Base-by-base conservation (phyloP, 2,113 vertebrate genomes). In the Cephalopholis sonnerati region DNA sequence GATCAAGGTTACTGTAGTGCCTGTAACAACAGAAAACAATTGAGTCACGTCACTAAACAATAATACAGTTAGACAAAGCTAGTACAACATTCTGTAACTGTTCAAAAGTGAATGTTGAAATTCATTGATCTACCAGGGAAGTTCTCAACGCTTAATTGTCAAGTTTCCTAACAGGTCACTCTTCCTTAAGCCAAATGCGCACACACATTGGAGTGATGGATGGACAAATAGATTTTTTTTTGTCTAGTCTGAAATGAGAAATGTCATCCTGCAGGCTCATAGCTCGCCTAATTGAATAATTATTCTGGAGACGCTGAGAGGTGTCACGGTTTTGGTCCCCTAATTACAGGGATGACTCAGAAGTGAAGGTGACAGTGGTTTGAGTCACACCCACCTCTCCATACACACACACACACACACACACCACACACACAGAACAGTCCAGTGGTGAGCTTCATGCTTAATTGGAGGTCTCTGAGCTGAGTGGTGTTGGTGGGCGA, bases 341-440 rank as follows among this genome's bases (percentile, higher is more conserved):
- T 70, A 84, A 79, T 75, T 67, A 65, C 46, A 55, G 0, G 55
- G 32, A 61, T 87, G 83, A 87, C 36, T 87, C 84, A 75, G 44
- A 17, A 41, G 13, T 25, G 65, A 36, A 54, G 44, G 20, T 61
- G 69, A 72, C 51, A 39, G 61, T 10, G 81, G 71, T 77, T 82
- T 75, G 67, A 82, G 55, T 65, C 79, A 69, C 70, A 67, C 77
- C 48, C 58, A 39, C 32, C 32, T 36, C 68, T 1, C 24, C 64
- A 61, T 62, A 62, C 76, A 64, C 62, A 41, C 64, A 9, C 55
- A 27, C 24, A 9, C 36, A 25, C 46, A 39, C 66, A 46, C 67
- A 74, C 44, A 71, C 74, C 25, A 22, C 44, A 57, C 18, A 50
- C 32, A 36, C 32, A 36, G 32, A 36, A 36, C 32, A 36, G 32